Evolutionary conservation across 2,888 invertebrate species (phyloP).

Genomic region (Amblyjoppa proteus): DNA sequence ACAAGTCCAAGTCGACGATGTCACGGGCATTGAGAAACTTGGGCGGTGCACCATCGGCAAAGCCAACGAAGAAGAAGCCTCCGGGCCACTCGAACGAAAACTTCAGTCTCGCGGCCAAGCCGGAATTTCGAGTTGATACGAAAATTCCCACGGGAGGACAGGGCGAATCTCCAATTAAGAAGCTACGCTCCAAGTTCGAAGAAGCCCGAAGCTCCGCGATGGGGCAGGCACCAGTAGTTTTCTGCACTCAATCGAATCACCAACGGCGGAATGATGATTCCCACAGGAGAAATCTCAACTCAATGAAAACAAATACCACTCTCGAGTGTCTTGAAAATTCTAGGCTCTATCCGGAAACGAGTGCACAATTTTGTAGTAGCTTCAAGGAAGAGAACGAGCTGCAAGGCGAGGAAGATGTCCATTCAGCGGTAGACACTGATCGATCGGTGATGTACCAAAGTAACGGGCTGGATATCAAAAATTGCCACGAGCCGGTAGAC

Average conservation of each 20-base stretch:
- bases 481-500: neutral
- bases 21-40: constrained; percentile 61
- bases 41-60: constrained; percentile 30
- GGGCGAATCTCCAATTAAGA: constrained; percentile 61
- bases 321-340: constrained; percentile 71
- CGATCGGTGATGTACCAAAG: neutral
- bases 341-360: constrained; percentile 72
- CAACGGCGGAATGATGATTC: constrained; percentile 31
- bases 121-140: constrained; percentile 69
- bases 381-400: constrained; percentile 21
- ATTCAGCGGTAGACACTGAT: neutral
- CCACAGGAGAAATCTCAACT: neutral
- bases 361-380: constrained; percentile 20
- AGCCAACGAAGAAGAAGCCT: constrained; percentile 53
- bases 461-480: neutral
- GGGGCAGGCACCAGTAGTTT: constrained; percentile 3
- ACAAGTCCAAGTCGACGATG: constrained; percentile 56
- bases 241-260: constrained; percentile 8
- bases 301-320: neutral
- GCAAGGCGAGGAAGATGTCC: constrained; percentile 6
- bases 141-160: constrained; percentile 51
- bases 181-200: constrained; percentile 65
- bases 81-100: constrained; percentile 72
- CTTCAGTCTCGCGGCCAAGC: constrained; percentile 77
- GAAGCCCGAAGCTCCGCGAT: constrained; percentile 29